Evolutionary conservation across 1,140 invertebrate genomes (phyloP).

Genomic region (Diorhabda elongata): DNA sequence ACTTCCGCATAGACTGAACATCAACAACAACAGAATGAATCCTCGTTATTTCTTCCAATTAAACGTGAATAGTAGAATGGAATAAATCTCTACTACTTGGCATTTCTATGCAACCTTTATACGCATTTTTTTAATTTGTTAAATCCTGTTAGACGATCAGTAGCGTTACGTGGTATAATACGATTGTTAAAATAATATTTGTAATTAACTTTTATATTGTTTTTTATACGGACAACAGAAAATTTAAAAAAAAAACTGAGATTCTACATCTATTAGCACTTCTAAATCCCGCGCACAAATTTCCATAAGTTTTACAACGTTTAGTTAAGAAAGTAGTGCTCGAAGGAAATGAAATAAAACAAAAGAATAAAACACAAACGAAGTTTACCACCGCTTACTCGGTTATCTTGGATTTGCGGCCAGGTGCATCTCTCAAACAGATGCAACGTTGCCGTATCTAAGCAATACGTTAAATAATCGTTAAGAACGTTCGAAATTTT

Average conservation of each 20-base stretch:
- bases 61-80: not conserved
- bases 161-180: no score
- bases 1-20: not conserved
- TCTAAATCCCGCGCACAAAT: not conserved
- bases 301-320: slow-evolving; percentile 2
- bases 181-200: no score
- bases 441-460: not conserved
- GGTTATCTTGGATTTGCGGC: not conserved
- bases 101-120: not conserved
- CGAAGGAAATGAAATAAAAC: slow-evolving; percentile 2
- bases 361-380: not conserved
- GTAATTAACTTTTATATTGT: no score
- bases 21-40: not conserved
- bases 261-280: not conserved
- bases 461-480: no score
- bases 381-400: not conserved
- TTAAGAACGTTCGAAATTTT: no score
- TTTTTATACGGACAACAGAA: no score
- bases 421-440: not conserved
- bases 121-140: not conserved
- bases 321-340: slow-evolving; percentile 1
- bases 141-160: not conserved
- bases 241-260: no score
- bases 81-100: not conserved
- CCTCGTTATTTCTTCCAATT: not conserved